These are phyloP conservation scores for Babyrousa celebensis DNA, from an alignment of 2,797 vertebrate species.

Conservation along the genomic window DNA sequence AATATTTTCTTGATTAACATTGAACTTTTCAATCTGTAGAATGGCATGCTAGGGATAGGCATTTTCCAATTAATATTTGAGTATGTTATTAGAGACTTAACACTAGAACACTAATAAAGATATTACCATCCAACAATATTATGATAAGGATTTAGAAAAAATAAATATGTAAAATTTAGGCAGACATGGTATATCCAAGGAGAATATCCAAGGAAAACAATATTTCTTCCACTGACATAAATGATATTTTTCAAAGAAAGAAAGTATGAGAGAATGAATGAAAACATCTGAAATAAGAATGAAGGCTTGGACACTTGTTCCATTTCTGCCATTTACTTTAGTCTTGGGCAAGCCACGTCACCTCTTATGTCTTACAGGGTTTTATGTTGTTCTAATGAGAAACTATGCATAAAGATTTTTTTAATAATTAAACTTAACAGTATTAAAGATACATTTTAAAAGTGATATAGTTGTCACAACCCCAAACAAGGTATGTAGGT, in stretches of 20 bases:
- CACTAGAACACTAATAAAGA: background rate
- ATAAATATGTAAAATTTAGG: background rate
- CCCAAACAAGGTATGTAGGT: background rate
- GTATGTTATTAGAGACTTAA: background rate
- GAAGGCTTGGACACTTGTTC: background rate
- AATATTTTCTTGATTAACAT: background rate
- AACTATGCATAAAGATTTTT: background rate
- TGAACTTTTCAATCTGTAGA: background rate
- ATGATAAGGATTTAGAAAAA: background rate
- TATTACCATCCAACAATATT: background rate
- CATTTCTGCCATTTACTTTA: background rate
- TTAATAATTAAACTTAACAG: background rate
- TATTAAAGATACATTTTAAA: constrained; percentile 17
- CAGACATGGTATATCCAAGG: background rate
- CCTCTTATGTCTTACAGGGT: background rate
- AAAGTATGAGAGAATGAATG: background rate
- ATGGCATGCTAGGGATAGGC: background rate
- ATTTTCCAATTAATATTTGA: constrained; percentile 13
- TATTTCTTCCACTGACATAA: background rate
- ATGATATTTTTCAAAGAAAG: background rate
- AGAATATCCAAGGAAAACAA: background rate
- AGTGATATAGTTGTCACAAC: background rate
- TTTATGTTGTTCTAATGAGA: background rate
- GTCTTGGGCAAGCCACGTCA: background rate
- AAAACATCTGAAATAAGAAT: background rate